Evolutionary conservation across 2,113 vertebrate species (phyloP).

Genomic region (Cacatua alba): DNA sequence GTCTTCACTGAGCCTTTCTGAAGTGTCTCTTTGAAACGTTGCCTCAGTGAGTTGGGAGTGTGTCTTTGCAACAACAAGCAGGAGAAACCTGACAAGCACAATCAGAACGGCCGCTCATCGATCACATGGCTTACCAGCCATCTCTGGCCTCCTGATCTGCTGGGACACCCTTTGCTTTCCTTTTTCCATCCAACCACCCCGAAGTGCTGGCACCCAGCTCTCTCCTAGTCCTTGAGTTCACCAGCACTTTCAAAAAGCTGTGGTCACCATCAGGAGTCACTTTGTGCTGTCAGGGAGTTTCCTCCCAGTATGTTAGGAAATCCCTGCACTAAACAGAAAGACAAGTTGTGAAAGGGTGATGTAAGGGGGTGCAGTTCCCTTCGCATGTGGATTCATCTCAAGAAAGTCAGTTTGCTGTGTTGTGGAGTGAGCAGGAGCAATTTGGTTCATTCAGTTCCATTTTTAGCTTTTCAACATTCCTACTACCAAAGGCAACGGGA

Average conservation of each 20-base stretch:
- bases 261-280: background rate
- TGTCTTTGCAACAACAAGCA: background rate
- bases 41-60: accelerated
- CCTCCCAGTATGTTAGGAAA: background rate
- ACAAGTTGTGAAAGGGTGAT: background rate
- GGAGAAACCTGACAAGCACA: background rate
- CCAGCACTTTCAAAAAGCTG: background rate
- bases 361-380: background rate
- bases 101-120: background rate
- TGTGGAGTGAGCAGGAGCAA: background rate
- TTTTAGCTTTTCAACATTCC: background rate
- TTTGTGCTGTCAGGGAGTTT: background rate
- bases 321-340: background rate
- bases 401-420: background rate
- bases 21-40: background rate
- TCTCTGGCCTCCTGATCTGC: background rate
- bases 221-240: background rate
- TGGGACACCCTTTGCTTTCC: background rate
- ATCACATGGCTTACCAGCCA: background rate
- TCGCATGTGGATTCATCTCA: background rate
- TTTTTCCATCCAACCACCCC: background rate
- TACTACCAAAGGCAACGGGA: background rate
- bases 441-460: background rate
- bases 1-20: background rate
- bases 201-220: no score